These are phyloP conservation scores for Tetragonula clypearis DNA, from an alignment of 1,140 invertebrate genomes.

Conservation along the genomic window DNA sequence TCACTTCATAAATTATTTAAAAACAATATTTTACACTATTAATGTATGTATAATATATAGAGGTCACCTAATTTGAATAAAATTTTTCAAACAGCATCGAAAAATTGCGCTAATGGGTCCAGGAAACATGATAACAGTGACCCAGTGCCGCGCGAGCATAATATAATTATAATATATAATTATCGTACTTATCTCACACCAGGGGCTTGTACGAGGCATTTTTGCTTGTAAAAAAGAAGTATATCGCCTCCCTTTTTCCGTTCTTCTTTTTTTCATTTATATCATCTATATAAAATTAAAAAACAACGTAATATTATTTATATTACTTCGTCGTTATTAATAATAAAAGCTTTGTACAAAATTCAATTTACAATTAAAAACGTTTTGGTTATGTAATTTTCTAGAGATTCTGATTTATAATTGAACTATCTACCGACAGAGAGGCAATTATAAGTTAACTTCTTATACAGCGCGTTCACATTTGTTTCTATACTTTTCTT, in stretches of 20 bases:
- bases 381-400: conserved; percentile 78
- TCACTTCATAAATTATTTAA: conserved; percentile 77
- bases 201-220: conserved; percentile 79
- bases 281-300: conserved; percentile 80
- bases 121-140: conserved; percentile 78
- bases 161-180: conserved; percentile 62
- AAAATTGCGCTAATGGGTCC: conserved; percentile 72
- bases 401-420: conserved; percentile 75
- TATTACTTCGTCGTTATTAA: conserved; percentile 79
- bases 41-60: conserved; percentile 75
- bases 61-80: conserved; percentile 74
- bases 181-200: conserved; percentile 67
- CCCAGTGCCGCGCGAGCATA: conserved; percentile 72
- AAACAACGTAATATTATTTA: conserved; percentile 81
- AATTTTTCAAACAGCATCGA: conserved; percentile 73
- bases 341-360: conserved; percentile 82
- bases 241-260: conserved; percentile 41
- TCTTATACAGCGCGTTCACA: conserved; percentile 63
- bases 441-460: conserved; percentile 69
- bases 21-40: conserved; percentile 80
- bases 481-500: conserved; percentile 43
- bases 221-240: conserved; percentile 70
- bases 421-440: conserved; percentile 76
- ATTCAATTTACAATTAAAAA: conserved; percentile 82
- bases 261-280: conserved; percentile 54